Base-by-base conservation (phyloP, 2,797 vertebrate species). In the Mormyrus proboscirostris region DNA sequence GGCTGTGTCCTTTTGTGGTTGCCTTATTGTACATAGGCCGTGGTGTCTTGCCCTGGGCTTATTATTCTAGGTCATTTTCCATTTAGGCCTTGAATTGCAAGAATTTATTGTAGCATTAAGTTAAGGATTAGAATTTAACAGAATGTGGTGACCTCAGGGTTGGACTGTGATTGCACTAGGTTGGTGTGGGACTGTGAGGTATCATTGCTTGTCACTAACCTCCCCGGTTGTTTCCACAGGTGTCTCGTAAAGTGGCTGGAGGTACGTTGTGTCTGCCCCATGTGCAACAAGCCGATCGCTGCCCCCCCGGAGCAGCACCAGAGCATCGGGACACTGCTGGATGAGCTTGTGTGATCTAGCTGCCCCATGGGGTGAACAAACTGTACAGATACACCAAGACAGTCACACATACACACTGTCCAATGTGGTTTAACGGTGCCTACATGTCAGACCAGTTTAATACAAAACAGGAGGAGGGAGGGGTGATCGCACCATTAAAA, bases 321-420 rank as follows among this genome's bases (percentile, higher is more conserved):
- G 90, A 95, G 94, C 93, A 96, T 97, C 51, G 96, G 97, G 50
- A 96, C 96, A 83, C 95, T 98, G 0, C 92, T 97, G 93, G 97
- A 97, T 0, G 97, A 97, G 91, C 95, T 97, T 92, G 95, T 98
- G 91, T 97, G 96, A 95, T 88, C 1, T 79, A 55, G 49, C 41
- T 22, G 0, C 86, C 76, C 53, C 22, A 51, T 5, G 12, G 44
- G 41, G 22, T 55, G 76, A 49, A 29, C 53, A 84, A 33, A 62
- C 79, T 85, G 41, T 22, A n/a, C 44, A 83, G 19, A 89, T 22
- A 83, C 83, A 86, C 47, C n/a, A 90, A 90, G 89, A 38, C 91
- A 38, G 89, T 92, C 79, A 38, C 41, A 44, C 50, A 55, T 51
- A 59, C 73, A 59, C 88, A 44, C 88, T n/a, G 16, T 59, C 4